Percentiles rank a stretch among this genome's conserved stretches.
These are phyloP conservation scores for Noctua janthina DNA, from an alignment of 2,888 invertebrate species.

Conservation along the genomic window DNA sequence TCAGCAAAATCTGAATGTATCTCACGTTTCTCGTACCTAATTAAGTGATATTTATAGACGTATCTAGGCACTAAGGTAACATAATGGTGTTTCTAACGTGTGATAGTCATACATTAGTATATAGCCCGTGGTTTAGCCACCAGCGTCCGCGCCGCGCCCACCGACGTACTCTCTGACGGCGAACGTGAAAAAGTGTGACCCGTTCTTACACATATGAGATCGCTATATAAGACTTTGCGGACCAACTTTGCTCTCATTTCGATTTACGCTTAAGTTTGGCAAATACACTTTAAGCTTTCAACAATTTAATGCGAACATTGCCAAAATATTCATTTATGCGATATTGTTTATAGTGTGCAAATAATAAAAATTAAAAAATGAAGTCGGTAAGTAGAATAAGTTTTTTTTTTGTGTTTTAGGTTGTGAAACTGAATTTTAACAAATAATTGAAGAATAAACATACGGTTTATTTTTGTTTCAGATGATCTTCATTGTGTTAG, in stretches of 20 bases:
- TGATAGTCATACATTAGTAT: constrained; percentile 65
- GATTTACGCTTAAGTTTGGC: constrained; percentile 87
- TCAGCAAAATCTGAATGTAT: constrained; percentile 49
- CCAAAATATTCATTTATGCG: constrained; percentile 59
- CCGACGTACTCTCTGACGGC: constrained; percentile 75
- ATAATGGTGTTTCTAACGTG: constrained; percentile 57
- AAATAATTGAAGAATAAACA: constrained; percentile 16
- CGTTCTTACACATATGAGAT: constrained; percentile 90
- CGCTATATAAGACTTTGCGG: constrained; percentile 88
- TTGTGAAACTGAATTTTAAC: constrained; percentile 9
- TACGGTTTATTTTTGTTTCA: constrained; percentile 74
- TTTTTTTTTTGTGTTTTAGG: constrained; percentile 18
- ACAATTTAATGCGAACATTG: constrained; percentile 66
- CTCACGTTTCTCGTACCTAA: constrained; percentile 56
- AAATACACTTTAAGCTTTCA: constrained; percentile 81
- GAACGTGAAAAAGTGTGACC: constrained; percentile 89
- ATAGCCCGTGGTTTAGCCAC: constrained; percentile 68
- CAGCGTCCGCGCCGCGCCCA: constrained; percentile 83
- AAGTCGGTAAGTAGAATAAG: constrained; percentile 78
- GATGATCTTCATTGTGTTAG: constrained; percentile 76
- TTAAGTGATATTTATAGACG: constrained; percentile 55
- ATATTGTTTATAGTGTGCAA: constrained; percentile 64
- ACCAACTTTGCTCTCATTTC: constrained; percentile 89
- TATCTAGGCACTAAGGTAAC: constrained; percentile 46
- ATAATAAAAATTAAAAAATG: constrained; percentile 74